These are phyloP conservation scores for Tortrix viridana DNA, from an alignment of 2,888 invertebrate species.

Conservation along the genomic window DNA sequence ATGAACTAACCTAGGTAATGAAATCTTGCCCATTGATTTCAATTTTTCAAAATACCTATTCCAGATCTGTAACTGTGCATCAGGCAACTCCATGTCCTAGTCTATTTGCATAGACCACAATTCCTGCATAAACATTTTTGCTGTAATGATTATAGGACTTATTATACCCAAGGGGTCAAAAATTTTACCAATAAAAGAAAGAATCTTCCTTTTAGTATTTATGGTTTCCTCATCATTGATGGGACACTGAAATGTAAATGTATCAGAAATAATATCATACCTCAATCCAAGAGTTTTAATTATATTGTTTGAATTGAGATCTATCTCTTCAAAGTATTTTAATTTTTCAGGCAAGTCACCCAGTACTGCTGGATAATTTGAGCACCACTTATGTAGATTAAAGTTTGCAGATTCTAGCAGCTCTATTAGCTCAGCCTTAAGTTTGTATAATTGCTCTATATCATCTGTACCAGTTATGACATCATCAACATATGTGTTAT, in stretches of 20 bases:
- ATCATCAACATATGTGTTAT: constrained; percentile 4
- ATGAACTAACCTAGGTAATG: background rate
- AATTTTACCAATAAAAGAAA: constrained; percentile 20
- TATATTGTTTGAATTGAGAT: background rate
- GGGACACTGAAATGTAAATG: constrained; percentile 4
- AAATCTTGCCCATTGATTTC: background rate
- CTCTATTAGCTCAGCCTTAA: background rate
- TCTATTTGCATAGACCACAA: constrained; percentile 22
- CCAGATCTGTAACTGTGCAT: background rate
- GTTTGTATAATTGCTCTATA: background rate
- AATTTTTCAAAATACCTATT: background rate
- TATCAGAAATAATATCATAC: background rate
- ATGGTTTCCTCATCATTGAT: background rate
- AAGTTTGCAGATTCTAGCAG: background rate
- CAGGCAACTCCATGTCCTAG: constrained; percentile 14
- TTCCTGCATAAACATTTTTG: constrained; percentile 26
- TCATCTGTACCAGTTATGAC: background rate
- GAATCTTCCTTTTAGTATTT: constrained; percentile 12
- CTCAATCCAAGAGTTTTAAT: constrained; percentile 5
- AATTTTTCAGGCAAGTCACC: background rate
- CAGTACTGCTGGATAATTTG: background rate
- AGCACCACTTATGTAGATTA: background rate
- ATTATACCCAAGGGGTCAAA: constrained; percentile 23
- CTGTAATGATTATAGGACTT: constrained; percentile 7
- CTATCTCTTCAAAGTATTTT: constrained; percentile 3